Evolutionary conservation across 2,113 vertebrate species (phyloP).

Genomic region (Craseonycteris thonglongyai): DNA sequence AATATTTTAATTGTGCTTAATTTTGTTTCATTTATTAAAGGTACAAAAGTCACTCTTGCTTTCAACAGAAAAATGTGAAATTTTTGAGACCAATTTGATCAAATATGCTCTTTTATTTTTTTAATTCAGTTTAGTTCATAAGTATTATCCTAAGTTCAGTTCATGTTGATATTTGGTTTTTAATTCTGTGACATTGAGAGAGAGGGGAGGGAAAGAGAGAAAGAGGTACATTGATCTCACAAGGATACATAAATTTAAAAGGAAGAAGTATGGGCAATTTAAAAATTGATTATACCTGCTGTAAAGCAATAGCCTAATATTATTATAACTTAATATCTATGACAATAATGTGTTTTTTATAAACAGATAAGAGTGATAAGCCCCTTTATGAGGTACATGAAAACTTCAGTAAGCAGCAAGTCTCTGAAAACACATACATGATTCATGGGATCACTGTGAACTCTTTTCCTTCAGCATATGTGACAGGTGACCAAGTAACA

Average conservation of each 20-base stretch:
- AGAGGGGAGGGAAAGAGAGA: background rate
- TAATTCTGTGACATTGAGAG: background rate
- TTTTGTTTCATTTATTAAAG: slow-evolving; percentile 30
- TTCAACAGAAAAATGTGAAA: background rate
- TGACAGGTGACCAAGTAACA: background rate
- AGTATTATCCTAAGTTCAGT: background rate
- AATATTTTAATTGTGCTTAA: slow-evolving; percentile 4
- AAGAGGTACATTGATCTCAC: background rate
- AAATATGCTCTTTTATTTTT: slow-evolving; percentile 9
- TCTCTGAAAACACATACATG: background rate
- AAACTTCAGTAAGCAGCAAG: background rate
- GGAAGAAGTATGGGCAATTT: background rate
- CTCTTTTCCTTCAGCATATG: background rate
- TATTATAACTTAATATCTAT: background rate
- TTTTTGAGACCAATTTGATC: background rate
- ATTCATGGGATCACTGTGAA: background rate
- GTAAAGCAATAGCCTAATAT: background rate
- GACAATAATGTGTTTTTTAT: background rate
- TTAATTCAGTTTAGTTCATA: slow-evolving; percentile 1
- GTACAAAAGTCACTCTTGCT: slow-evolving; percentile 11
- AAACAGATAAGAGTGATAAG: background rate
- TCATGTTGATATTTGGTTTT: slow-evolving; percentile 26
- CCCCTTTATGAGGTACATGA: background rate
- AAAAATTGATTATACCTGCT: slow-evolving; percentile 3
- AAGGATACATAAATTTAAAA: background rate